These are phyloP conservation scores for Tadarida brasiliensis DNA, from an alignment of 2,797 vertebrate genomes.

Conservation along the genomic window DNA sequence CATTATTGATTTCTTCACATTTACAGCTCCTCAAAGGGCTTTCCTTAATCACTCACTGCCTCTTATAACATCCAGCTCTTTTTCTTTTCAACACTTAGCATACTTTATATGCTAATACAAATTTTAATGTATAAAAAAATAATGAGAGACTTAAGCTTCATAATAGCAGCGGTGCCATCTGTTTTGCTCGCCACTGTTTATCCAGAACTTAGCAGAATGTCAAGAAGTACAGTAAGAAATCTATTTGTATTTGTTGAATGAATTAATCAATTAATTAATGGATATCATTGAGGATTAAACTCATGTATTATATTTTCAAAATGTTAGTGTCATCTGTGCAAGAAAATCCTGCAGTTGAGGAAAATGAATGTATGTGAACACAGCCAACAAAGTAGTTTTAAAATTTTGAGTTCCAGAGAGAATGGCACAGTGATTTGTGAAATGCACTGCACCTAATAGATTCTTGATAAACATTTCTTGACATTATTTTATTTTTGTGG, in stretches of 20 bases:
- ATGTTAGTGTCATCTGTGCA: neutral
- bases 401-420: neutral
- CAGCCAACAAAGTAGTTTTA: neutral
- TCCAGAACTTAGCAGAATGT: neutral
- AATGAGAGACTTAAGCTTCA: neutral
- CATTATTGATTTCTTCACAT: neutral
- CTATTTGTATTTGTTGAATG: neutral
- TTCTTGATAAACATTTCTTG: constrained; percentile 21
- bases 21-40: neutral
- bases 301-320: neutral
- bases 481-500: constrained; percentile 34
- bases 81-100: constrained; percentile 13
- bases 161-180: neutral
- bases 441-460: neutral
- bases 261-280: constrained; percentile 1
- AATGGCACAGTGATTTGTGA: neutral
- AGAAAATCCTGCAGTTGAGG: neutral
- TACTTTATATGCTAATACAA: constrained; percentile 16
- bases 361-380: neutral
- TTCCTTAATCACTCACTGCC: neutral
- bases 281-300: neutral
- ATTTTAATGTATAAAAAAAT: constrained; percentile 46
- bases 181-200: constrained; percentile 11
- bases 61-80: neutral
- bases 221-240: neutral